Evolutionary conservation across 2,113 vertebrate genomes (phyloP).

Genomic region (Cyphomyrus plagiostoma): DNA sequence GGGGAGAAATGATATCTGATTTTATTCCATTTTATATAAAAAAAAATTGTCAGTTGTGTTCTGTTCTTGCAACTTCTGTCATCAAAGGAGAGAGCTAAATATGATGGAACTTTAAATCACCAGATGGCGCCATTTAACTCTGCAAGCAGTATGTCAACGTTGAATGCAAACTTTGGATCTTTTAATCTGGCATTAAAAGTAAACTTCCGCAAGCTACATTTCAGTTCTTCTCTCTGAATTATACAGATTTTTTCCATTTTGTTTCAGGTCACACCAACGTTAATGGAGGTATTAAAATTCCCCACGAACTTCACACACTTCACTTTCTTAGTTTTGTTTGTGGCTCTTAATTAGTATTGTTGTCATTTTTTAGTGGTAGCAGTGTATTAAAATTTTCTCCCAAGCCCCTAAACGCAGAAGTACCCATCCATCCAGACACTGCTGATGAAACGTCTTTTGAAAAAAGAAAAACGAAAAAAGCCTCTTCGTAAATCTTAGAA

Average conservation of each 20-base stretch:
- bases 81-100: not conserved
- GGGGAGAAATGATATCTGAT: not conserved
- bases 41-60: not conserved
- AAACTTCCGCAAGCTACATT: not conserved
- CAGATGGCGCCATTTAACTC: constrained; percentile 21
- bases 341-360: not conserved
- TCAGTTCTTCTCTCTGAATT: not conserved
- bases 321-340: not conserved
- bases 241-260: not conserved
- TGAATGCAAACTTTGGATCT: not conserved
- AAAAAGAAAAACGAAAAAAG: not conserved
- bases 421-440: not conserved
- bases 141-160: not conserved
- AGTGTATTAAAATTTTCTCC: not conserved
- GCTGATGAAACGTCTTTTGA: not conserved
- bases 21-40: not conserved
- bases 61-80: not conserved
- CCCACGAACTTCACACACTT: not conserved
- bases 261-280: not conserved
- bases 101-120: not conserved
- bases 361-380: not conserved
- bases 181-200: not conserved
- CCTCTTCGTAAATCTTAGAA: not conserved
- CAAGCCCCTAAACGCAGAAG: not conserved
- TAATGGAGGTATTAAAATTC: not conserved